Conservation (phyloP, 2,888 invertebrate genomes). For the Leptura quadrifasciata region DNA sequence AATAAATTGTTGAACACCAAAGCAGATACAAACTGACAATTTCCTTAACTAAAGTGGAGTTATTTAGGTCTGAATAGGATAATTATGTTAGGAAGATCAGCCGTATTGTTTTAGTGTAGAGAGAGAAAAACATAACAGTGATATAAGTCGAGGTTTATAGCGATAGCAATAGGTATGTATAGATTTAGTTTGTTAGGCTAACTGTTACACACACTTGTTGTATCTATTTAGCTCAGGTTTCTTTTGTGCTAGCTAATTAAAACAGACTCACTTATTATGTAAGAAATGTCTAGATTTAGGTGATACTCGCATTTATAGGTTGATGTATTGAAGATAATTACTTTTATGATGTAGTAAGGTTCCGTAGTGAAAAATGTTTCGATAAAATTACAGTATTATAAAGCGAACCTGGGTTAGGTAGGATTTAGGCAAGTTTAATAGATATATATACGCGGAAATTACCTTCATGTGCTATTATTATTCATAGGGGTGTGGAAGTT, state of each 20-base stretch:
- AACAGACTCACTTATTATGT: neutral
- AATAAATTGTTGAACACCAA: conserved; percentile 24
- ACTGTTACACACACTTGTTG: conserved; percentile 33
- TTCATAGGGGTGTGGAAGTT: neutral
- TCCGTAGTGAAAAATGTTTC: neutral
- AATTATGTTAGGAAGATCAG: conserved; percentile 48
- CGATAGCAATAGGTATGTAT: conserved; percentile 59
- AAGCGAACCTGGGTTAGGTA: conserved; percentile 70
- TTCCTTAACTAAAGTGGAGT: conserved; percentile 42
- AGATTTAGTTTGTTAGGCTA: conserved; percentile 58
- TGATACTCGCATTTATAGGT: neutral
- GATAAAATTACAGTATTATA: conserved; percentile 33
- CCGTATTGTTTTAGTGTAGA: conserved; percentile 51
- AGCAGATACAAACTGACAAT: conserved; percentile 28
- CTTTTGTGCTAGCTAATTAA: conserved; percentile 55
- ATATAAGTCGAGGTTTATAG: conserved; percentile 46
- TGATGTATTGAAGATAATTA: conserved; percentile 28
- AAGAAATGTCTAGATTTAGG: conserved; percentile 14
- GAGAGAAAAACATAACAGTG: conserved; percentile 51
- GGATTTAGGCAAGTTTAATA: conserved; percentile 41
- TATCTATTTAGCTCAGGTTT: conserved; percentile 69
- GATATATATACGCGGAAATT: neutral
- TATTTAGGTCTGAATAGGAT: conserved; percentile 57
- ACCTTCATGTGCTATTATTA: neutral
- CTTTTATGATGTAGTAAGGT: neutral